Base-by-base conservation (phyloP, 2,888 invertebrate species). In the Teleogryllus oceanicus region DNA sequence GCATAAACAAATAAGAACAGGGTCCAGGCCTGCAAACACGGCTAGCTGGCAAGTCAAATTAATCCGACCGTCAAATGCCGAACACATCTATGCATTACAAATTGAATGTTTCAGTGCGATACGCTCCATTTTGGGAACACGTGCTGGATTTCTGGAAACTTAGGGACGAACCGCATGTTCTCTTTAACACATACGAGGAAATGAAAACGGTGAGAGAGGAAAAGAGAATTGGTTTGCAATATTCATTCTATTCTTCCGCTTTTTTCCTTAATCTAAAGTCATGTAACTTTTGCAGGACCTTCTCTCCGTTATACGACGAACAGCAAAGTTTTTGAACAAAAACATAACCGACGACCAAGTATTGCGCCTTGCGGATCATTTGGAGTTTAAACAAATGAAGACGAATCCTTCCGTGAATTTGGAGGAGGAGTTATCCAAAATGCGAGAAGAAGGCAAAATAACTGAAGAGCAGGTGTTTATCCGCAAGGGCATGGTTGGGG, bases 381-480 rank as follows among this genome's bases (percentile, higher is more conserved):
- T 89, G 82, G 87, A 87, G 79, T 90, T 90, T 84, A 84, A 86
- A 37, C 86, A 84, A 77, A 90, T 90, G 90, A 89, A 88, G 83
- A 84, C 85, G 11, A 90, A 90, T 84, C 86, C 87, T 20, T 86
- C 86, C 75, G 87, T 88, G 62, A 62, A 62, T n/a, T 13, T 62
- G n/a, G 62, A 62, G n/a, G 62, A 62, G 16, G n/a, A 62, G 13
- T 62, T 62, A n/a, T 62, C 13, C 4, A 18, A 4, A 62, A 62
- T 62, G 62, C 62, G 62, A 62, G 16, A 62, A 62, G n/a, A 62
- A 12, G 62, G 62, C 4, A 13, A 18, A 13, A 62, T 62, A 13
- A 62, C 62, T 13, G n/a, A 62, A n/a, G 62, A 62, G 4, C 62
- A 62, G 1, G 13, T 4, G 13, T 62, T 62, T 1, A 62, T 62